phyloP scores from a whole-genome alignment of 2,888 invertebrate species.

The Leptodirus hochenwartii region DNA sequence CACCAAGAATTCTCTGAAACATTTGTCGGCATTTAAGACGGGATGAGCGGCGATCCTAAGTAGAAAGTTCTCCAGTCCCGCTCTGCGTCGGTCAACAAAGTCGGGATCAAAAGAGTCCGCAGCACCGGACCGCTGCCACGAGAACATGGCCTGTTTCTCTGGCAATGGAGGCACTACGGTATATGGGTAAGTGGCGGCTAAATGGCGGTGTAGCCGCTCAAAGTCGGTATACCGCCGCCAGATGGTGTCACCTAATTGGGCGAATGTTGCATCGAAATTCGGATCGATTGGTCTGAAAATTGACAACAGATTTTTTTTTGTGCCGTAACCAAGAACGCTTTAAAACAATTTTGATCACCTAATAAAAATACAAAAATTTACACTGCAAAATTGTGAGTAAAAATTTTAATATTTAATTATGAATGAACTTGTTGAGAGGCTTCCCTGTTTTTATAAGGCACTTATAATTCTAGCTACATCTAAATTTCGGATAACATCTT shows the following conservation, averaged over 20 bases:
- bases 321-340: constrained; percentile 4
- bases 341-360: background rate
- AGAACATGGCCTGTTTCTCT: constrained; percentile 56
- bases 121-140: constrained; percentile 59
- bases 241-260: constrained; percentile 45
- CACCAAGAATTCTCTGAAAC: constrained; percentile 61
- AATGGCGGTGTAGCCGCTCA: constrained; percentile 58
- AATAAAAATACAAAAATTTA: background rate
- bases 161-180: constrained; percentile 65
- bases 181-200: constrained; percentile 63
- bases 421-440: too few relatives aligned
- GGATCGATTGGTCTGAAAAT: constrained; percentile 46
- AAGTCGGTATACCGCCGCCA: constrained; percentile 75
- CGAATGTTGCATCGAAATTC: constrained; percentile 35
- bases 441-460: too few relatives aligned
- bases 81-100: constrained; percentile 65
- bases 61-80: constrained; percentile 65
- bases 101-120: constrained; percentile 70
- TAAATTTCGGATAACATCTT: too few relatives aligned
- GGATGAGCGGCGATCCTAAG: constrained; percentile 60
- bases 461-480: too few relatives aligned
- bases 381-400: constrained; percentile 4
- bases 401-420: background rate
- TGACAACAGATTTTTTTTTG: too few relatives aligned
- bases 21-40: constrained; percentile 50